Conservation (phyloP, 2,113 vertebrate genomes). For the Leptobrachium leishanense region DNA sequence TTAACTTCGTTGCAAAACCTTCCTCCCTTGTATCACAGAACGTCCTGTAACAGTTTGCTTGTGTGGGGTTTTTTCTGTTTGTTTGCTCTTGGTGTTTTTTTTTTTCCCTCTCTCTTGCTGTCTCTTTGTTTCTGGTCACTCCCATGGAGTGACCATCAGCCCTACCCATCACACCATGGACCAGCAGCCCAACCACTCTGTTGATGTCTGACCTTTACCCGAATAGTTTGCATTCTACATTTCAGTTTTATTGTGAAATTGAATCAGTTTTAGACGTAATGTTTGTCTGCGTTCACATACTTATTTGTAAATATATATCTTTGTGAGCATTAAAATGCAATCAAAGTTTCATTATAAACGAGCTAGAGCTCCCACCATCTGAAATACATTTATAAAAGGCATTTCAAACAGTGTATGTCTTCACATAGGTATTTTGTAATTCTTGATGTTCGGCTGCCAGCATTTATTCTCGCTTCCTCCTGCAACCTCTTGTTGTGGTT, state of each 20-base stretch:
- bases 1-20: too few species aligned
- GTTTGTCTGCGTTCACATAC: too few species aligned
- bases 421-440: too few species aligned
- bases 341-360: too few species aligned
- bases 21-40: background rate
- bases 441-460: background rate
- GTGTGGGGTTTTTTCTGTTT: background rate
- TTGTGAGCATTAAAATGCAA: too few species aligned
- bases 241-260: too few species aligned
- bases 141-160: constrained; percentile 19
- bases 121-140: background rate
- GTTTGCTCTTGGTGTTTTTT: background rate
- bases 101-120: too few species aligned
- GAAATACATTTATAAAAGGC: too few species aligned
- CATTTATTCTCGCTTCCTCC: background rate
- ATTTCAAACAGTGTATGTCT: too few species aligned
- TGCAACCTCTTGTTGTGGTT: background rate
- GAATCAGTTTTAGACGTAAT: too few species aligned
- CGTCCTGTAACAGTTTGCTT: background rate
- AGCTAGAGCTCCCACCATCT: too few species aligned
- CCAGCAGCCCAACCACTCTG: background rate
- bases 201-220: constrained; percentile 10
- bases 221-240: background rate
- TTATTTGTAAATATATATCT: too few species aligned
- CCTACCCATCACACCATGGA: constrained; percentile 32